Evolutionary conservation across 2,113 vertebrate species (phyloP).

Genomic region (Antechinus flavipes): DNA sequence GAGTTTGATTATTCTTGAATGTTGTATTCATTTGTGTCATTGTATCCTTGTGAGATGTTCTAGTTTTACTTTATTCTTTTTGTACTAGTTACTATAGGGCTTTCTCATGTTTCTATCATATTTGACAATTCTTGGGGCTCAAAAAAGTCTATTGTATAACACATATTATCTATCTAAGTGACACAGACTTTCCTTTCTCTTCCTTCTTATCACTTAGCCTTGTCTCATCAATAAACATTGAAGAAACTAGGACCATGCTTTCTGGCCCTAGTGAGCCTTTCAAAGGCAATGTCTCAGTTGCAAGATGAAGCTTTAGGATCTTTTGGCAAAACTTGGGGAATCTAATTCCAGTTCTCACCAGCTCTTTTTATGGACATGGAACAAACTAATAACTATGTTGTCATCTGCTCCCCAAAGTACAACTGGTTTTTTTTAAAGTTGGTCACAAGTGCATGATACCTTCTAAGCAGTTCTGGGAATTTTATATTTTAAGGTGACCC

Average conservation of each 20-base stretch:
- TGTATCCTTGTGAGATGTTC: background rate
- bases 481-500: constrained; percentile 68
- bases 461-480: constrained; percentile 65
- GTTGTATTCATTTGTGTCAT: background rate
- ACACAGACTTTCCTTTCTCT: background rate
- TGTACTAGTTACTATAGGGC: background rate
- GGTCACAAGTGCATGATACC: constrained; percentile 6
- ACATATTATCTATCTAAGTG: background rate
- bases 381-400: constrained; percentile 39
- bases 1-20: background rate
- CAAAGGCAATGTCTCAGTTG: no score
- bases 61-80: background rate
- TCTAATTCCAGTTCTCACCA: background rate
- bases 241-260: background rate
- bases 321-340: no score
- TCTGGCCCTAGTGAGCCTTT: background rate
- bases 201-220: background rate
- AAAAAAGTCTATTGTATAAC: background rate
- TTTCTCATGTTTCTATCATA: background rate
- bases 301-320: no score
- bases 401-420: constrained; percentile 45
- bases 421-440: constrained; percentile 55
- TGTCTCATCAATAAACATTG: background rate
- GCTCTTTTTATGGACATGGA: background rate
- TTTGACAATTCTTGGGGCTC: background rate